Base-by-base conservation (phyloP, 1,140 invertebrate genomes). In the Ostrea edulis region DNA sequence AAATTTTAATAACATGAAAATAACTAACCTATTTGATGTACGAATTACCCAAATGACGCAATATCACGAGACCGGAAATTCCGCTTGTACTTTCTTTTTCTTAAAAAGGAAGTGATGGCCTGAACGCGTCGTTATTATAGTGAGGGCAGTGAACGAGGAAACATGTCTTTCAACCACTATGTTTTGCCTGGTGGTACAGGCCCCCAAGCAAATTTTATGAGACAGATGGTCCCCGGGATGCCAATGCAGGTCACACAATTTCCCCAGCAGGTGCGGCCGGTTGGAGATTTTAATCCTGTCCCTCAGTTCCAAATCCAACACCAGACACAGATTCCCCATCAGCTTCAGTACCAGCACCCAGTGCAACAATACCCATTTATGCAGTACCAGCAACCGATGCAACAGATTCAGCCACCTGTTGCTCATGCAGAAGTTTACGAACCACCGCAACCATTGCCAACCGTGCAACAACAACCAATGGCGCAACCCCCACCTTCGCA, bases 331-430 rank as follows among this genome's bases (percentile, higher is more conserved):
- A 77, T 77, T 77, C 68, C 68, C 35, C 68, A 22, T 14, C 68
- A 77, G 11, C 22, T 77, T 9, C 68, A 77, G 25, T 77, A 77
- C 25, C 68, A 77, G 29, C 68, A 77, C 68, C 68, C 25, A 29
- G 29, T 77, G 25, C 68, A 77, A 25, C 68, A 22, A 77, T 25
- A 62, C 58, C 58, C 25, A 77, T 77, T 29, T 77, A 77, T 77
- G 68, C 68, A 77, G 68, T 77, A 77, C 9, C 68, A 77, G 29
- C 68, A 77, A 29, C 68, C 68, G 29, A 35, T 77, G 3, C 68
- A 77, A 14, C 68, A 77, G 68, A 77, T 77, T 77, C 68, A 77
- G 35, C 68, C 68, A 77, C 68, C 68, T 77, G 68, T 77, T 77
- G 68, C 68, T 35, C 35, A 44, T 44, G 35, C 35, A 44, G 68